Base-by-base conservation (phyloP, 2,113 vertebrate genomes). In the Megalops atlanticus region DNA sequence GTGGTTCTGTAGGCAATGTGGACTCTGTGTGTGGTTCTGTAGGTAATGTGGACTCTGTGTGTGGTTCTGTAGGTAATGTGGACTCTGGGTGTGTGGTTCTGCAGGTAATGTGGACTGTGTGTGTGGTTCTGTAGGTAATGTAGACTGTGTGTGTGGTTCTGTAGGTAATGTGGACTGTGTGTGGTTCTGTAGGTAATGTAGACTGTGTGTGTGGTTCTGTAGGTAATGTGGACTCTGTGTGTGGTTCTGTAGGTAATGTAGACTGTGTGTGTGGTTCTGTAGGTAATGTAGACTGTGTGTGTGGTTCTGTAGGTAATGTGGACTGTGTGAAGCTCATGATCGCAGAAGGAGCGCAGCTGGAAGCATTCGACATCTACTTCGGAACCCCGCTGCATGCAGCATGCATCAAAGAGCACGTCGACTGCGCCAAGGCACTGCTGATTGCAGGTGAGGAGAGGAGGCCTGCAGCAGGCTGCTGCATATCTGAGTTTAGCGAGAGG, bases 381-480 rank as follows among this genome's bases (percentile, higher is more conserved):
- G 96, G 97, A 33, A 97, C 96, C 0, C 96, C 96, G 0, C 91
- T 99, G 11, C 97, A 98, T 2, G 94, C 96, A 8, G 96, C 97
- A 0, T 96, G 96, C 35, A 95, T 94, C 71, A 93, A 96, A 79
- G 94, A 95, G 27, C 95, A 95, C 24, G 76, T 96, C 82, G 90
- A 95, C 52, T 98, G 97, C 7, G 96, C 91, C 4, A 95, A 92
- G 82, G 82, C 94, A 82, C 90, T 98, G 78, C 96, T 99, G 0
- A 93, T 90, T 68, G 95, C 97, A 89, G 97, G 97, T 97, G 82
- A 0, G 85, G n/a, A 35, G 78, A 45, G 18, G 27, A 39, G 15
- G 27, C 18, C 10, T 3, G 33, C 27, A 10, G 27, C 11, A 12
- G 39, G 21, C 4, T 58, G 52, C 52, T 6, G 43, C n/a, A n/a